Evolutionary conservation across 2,113 vertebrate species (phyloP).

Genomic region (Pterocles gutturalis): DNA sequence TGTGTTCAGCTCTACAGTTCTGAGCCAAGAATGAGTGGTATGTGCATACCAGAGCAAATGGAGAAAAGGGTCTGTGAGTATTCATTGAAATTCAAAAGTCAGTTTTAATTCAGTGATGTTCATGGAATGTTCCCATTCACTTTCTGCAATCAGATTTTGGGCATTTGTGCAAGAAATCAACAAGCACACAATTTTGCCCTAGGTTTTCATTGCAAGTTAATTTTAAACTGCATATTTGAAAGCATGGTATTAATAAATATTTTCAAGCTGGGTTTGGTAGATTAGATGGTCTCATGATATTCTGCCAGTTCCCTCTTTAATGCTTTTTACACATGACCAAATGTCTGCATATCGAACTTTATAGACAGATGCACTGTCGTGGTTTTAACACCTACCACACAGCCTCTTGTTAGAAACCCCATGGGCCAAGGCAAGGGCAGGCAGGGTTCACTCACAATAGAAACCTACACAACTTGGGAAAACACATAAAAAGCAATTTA

Average conservation of each 20-base stretch:
- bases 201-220: background rate
- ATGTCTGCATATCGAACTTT: background rate
- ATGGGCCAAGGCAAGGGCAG: no score
- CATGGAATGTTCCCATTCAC: background rate
- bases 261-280: background rate
- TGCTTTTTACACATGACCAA: background rate
- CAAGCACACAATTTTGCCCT: background rate
- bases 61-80: background rate
- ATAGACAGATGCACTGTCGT: background rate
- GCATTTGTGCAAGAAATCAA: background rate
- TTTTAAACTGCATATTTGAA: background rate
- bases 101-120: background rate
- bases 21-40: conserved; percentile 52
- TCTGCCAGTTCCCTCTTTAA: background rate
- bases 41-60: conserved; percentile 28
- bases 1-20: background rate
- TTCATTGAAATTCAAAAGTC: conserved; percentile 18
- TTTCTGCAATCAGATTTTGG: conserved; percentile 3
- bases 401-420: no score
- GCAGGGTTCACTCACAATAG: no score
- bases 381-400: no score
- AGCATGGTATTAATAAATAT: background rate
- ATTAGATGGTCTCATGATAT: background rate
- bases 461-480: no score
- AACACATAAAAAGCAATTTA: no score